Evolutionary conservation across 2,888 invertebrate species (phyloP), one percentile per base, ranked within the genome.

Genomic region (Argyra leucocephala): DNA sequence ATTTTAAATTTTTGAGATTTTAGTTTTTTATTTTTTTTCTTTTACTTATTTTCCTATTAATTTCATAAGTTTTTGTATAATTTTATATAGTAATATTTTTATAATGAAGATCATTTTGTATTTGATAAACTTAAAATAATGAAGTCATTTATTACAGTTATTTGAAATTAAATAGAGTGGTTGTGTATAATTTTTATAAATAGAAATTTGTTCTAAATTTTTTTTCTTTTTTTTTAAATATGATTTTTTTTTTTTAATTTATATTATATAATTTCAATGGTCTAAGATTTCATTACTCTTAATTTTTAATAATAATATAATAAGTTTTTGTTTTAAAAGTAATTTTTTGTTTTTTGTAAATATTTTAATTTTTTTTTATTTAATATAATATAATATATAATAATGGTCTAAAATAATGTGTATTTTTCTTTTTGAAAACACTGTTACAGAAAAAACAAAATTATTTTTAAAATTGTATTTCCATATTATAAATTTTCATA

Each of bases 401-500:
- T 48, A 48, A 48, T 48, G 48, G 48, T 48, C 48, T 48, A 48
- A 48, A 48, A 48, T 48, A 48, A 48, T 48, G 48, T 48, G n/a
- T 48, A 18, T 18, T 48, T 48, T 48, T 48, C n/a, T 18, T 15
- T 37, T 48, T 48, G n/a, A 48, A 48, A 48, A 48, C 48, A 48
- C 15, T 48, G 15, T 48, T n/a, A 48, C 18, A 48, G 48, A 48
- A 48, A 48, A 48, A 48, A 31, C 12, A 22, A 58, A 7, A 22
- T 58, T 36, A 24, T 31, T 31, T 36, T 61, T 31, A 31, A 61
- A 21, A 61, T 61, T 61, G 31, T 26, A 18, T 61, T 68, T 70
- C 72, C 70, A 69, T 70, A 73, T 75, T 72, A 73, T 67, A 59
- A 66, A 70, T 72, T 67, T 67, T 71, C 72, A 68, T 71, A 73